Evolutionary conservation across 2,888 invertebrate species (phyloP).

Genomic region (Cacoxenus indagator): DNA sequence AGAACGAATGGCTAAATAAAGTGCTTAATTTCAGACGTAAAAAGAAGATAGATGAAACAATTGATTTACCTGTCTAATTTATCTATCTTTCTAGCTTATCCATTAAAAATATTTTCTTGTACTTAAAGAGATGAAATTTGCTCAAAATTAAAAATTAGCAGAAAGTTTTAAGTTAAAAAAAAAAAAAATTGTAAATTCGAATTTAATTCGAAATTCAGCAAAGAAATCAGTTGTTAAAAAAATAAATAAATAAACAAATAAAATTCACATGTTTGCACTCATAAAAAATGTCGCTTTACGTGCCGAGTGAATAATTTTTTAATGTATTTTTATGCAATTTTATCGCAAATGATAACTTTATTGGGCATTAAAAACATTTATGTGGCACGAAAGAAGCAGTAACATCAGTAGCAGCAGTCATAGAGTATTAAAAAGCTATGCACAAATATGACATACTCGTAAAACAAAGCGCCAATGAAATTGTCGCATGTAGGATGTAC

Average conservation of each 20-base stretch:
- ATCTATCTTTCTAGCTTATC: too few species aligned
- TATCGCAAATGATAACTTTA: constrained; percentile 53
- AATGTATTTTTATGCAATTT: constrained; percentile 35
- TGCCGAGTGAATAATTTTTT: background rate
- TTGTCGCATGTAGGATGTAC: background rate
- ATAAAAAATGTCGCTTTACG: background rate
- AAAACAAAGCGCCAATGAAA: constrained; percentile 22
- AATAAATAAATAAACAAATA: background rate
- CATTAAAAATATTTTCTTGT: too few species aligned
- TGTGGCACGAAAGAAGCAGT: background rate
- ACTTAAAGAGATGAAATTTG: too few species aligned
- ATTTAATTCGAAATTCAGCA: background rate
- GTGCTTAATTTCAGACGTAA: too few species aligned
- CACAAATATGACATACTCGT: constrained; percentile 10
- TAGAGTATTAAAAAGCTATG: constrained; percentile 53
- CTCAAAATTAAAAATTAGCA: too few species aligned
- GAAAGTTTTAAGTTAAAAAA: background rate
- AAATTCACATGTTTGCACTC: background rate
- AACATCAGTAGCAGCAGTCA: background rate
- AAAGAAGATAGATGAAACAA: too few species aligned
- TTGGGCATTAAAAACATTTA: constrained; percentile 58
- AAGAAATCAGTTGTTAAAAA: too few species aligned
- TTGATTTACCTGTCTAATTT: too few species aligned
- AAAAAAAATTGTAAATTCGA: background rate
- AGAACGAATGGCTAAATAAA: too few species aligned